A percentile compares a stretch with the other conserved stretches of the same genome.
phyloP scores from a whole-genome alignment of 2,888 invertebrate genomes.

The Nomada fabriciana region DNA sequence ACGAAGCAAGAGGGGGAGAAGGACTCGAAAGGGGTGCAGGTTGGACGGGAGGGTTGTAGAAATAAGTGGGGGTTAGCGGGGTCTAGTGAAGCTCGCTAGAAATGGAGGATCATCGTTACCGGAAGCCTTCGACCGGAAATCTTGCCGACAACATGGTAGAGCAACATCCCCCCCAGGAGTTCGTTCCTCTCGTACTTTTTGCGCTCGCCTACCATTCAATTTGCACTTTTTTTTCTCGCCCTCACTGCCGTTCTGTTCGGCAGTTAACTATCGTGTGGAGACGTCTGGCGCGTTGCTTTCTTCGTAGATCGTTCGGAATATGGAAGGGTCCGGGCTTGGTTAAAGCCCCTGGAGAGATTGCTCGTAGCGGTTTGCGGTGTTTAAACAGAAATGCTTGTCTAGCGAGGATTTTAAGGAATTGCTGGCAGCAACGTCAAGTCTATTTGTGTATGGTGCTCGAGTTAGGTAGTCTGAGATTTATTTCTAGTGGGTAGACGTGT shows the following conservation, averaged over 20 bases:
- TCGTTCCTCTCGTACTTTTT: not conserved
- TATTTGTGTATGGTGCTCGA: too few species aligned
- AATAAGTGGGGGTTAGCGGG: constrained; percentile 16
- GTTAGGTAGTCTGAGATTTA: too few species aligned
- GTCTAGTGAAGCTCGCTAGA: constrained; percentile 42
- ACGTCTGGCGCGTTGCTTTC: not conserved
- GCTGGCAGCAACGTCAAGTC: too few species aligned
- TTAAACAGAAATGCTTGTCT: not conserved
- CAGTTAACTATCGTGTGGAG: constrained; percentile 10
- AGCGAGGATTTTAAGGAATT: not conserved
- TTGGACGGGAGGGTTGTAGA: not conserved
- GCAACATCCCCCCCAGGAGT: not conserved
- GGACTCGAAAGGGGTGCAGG: constrained; percentile 23
- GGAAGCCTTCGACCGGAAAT: constrained; percentile 71
- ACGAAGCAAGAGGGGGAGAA: constrained; percentile 20
- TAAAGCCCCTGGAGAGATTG: constrained; percentile 6
- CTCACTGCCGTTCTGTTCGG: constrained; percentile 15
- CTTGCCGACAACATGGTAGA: constrained; percentile 52
- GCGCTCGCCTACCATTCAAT: constrained; percentile 51
- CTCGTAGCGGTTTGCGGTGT: not conserved
- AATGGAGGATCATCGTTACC: constrained; percentile 70
- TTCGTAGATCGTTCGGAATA: constrained; percentile 2
- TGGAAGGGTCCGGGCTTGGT: not conserved
- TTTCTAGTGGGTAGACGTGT: too few species aligned
- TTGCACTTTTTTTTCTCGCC: constrained; percentile 52